Evolutionary conservation across 2,888 invertebrate genomes (phyloP).

Genomic region (Megaustenia siamemsis): DNA sequence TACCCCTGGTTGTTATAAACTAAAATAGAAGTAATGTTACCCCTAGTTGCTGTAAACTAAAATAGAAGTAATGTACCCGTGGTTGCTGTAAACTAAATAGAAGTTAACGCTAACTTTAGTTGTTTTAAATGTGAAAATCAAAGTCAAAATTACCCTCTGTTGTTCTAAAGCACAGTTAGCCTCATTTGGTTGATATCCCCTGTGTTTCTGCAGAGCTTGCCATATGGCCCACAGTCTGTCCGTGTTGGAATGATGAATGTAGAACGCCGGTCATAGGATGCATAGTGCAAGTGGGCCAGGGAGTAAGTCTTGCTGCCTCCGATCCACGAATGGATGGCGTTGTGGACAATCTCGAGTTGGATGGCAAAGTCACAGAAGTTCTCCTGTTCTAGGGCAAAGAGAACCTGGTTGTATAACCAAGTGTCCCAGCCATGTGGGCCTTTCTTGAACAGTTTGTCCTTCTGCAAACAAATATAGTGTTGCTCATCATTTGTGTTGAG

Average conservation of each 20-base stretch:
- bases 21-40: no score
- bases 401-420: slow-evolving; percentile 58
- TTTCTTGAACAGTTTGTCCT: slow-evolving; percentile 25
- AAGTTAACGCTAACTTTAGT: no score
- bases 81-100: no score
- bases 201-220: slow-evolving; percentile 59
- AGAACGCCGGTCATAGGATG: slow-evolving; percentile 62
- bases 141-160: slow-evolving; percentile 52
- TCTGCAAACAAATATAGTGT: no score
- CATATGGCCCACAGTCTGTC: slow-evolving; percentile 61
- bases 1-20: no score
- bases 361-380: slow-evolving; percentile 61
- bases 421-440: slow-evolving; percentile 57
- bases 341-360: slow-evolving; percentile 61
- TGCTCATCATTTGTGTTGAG: no score
- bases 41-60: no score
- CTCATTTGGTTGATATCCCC: slow-evolving; percentile 57
- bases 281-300: slow-evolving; percentile 60
- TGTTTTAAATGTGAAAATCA: no score
- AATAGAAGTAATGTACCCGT: no score
- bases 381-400: slow-evolving; percentile 60
- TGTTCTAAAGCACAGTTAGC: slow-evolving; percentile 61
- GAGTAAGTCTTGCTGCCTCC: slow-evolving; percentile 57
- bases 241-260: slow-evolving; percentile 59
- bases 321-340: slow-evolving; percentile 58